These are phyloP conservation scores for Choristoneura fumiferana DNA, from an alignment of 1,140 invertebrate genomes.

Conservation along the genomic window DNA sequence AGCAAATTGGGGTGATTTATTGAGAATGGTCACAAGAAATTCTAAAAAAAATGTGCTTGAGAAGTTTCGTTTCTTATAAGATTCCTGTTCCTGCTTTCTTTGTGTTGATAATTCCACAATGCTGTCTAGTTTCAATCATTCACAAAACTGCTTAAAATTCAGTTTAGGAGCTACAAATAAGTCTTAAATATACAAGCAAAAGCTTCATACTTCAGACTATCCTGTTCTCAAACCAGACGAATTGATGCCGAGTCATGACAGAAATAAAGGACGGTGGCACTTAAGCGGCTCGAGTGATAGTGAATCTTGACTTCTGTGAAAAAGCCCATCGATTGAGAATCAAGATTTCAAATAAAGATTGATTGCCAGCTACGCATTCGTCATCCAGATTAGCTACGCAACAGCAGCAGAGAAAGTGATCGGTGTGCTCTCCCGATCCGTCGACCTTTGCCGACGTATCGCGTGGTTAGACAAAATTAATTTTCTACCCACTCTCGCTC, in stretches of 20 bases:
- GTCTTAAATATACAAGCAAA: not conserved
- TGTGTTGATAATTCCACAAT: no score
- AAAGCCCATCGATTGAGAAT: not conserved
- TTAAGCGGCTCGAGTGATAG: not conserved
- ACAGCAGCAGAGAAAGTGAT: conserved; percentile 49
- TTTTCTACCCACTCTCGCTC: conserved; percentile 55
- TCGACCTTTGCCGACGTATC: conserved; percentile 53
- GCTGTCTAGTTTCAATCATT: not conserved
- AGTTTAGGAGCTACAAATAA: not conserved
- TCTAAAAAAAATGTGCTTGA: no score
- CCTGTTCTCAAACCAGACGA: not conserved
- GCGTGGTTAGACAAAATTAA: conserved; percentile 58
- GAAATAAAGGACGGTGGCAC: conserved; percentile 1
- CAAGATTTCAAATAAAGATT: conserved; percentile 13
- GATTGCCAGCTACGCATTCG: conserved; percentile 4
- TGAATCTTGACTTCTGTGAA: conserved; percentile 2
- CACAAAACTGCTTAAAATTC: not conserved
- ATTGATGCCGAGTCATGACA: conserved; percentile 1
- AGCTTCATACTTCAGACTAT: not conserved
- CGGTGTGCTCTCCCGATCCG: conserved; percentile 29
- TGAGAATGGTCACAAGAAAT: no score
- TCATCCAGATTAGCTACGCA: conserved; percentile 9
- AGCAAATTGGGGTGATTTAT: no score
- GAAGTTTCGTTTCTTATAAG: no score
- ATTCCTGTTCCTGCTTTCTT: no score